These are phyloP conservation scores for Pyralis farinalis DNA, from an alignment of 2,888 invertebrate species.

Conservation along the genomic window DNA sequence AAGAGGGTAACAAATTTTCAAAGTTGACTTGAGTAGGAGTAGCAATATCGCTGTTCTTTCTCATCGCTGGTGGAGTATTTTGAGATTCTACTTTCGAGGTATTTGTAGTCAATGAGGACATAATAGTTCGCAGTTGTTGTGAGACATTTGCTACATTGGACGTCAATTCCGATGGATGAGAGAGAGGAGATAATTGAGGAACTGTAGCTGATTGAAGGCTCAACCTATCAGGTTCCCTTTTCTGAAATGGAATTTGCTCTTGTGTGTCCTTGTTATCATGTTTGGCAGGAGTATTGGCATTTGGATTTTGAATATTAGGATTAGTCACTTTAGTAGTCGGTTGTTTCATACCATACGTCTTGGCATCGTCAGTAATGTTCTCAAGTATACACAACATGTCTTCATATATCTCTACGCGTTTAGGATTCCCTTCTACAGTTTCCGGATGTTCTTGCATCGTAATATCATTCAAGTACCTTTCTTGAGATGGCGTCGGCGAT, in stretches of 20 bases:
- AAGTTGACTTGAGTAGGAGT: slow-evolving; percentile 75
- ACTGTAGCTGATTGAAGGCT: slow-evolving; percentile 75
- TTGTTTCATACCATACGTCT: slow-evolving; percentile 53
- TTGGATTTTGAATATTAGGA: slow-evolving; percentile 31
- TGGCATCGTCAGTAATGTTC: slow-evolving; percentile 78
- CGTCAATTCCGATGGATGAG: slow-evolving; percentile 86
- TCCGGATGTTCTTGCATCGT: slow-evolving; percentile 81
- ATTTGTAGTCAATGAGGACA: slow-evolving; percentile 82
- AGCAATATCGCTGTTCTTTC: slow-evolving; percentile 62
- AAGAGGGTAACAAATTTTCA: slow-evolving; percentile 72
- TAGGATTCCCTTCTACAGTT: slow-evolving; percentile 73
- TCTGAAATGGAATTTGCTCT: slow-evolving; percentile 48
- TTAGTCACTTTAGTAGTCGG: slow-evolving; percentile 32
- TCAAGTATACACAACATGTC: slow-evolving; percentile 87
- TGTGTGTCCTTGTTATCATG: slow-evolving; percentile 45
- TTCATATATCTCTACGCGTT: slow-evolving; percentile 84
- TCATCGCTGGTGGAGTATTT: slow-evolving; percentile 62
- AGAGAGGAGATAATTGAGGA: slow-evolving; percentile 86
- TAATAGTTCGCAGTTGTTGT: slow-evolving; percentile 83
- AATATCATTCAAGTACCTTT: slow-evolving; percentile 83
- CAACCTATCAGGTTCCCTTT: slow-evolving; percentile 55
- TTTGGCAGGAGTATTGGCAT: slow-evolving; percentile 31
- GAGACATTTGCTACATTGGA: slow-evolving; percentile 87
- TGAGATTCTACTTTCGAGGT: slow-evolving; percentile 74
- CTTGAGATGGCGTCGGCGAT: slow-evolving; percentile 84